phyloP scores from a whole-genome alignment of 2,113 vertebrate genomes.

The Paramisgurnus dabryanus region DNA sequence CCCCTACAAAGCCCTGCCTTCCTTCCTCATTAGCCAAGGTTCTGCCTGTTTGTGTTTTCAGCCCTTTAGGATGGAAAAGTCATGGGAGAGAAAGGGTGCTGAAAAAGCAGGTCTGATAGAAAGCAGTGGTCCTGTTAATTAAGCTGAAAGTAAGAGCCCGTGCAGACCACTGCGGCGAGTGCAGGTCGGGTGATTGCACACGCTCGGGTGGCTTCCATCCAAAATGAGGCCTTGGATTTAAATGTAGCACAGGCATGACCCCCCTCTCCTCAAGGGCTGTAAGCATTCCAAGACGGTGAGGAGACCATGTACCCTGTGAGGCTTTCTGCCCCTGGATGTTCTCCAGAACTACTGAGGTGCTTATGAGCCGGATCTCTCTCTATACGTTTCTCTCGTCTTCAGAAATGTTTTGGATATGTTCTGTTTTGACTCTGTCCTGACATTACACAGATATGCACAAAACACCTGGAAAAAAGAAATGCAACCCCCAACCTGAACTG shows the following conservation, averaged over 20 bases:
- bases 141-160: conserved; percentile 13
- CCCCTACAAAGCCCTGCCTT: not conserved
- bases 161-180: not conserved
- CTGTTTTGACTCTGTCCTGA: not conserved
- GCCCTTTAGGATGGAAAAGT: conserved; percentile 10
- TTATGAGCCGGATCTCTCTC: conserved; percentile 21
- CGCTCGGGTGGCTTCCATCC: conserved; percentile 27
- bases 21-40: conserved; percentile 18
- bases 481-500: not conserved
- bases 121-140: conserved; percentile 41
- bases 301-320: conserved; percentile 17
- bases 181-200: conserved; percentile 36
- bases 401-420: conserved; percentile 4
- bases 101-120: conserved; percentile 27
- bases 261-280: conserved; percentile 30
- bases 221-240: conserved; percentile 38
- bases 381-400: not conserved
- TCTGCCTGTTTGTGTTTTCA: conserved; percentile 8
- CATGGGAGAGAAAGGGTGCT: not conserved
- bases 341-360: conserved; percentile 39
- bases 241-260: conserved; percentile 32
- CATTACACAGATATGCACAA: conserved; percentile 1
- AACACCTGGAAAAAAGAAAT: not conserved
- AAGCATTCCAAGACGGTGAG: conserved; percentile 50
- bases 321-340: conserved; percentile 35